Conservation (phyloP, 2,888 invertebrate species). For the Andrena minutula region DNA sequence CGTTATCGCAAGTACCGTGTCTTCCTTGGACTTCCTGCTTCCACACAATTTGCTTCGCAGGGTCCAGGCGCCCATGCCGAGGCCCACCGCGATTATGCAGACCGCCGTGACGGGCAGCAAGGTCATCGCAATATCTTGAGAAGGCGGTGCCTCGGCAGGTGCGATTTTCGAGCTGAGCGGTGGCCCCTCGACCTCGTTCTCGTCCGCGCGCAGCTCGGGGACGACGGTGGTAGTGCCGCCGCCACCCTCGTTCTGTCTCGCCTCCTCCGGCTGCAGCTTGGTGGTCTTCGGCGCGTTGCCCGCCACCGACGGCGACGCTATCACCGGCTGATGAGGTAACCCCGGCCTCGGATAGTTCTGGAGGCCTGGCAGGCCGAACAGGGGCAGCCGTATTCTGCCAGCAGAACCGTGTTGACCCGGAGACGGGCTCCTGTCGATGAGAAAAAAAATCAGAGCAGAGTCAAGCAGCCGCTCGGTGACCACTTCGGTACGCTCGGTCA, state of each 20-base stretch:
- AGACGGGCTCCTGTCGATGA: constrained; percentile 60
- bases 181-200: constrained; percentile 73
- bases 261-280: constrained; percentile 70
- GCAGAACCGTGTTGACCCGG: constrained; percentile 74
- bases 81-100: constrained; percentile 89
- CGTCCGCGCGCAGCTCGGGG: constrained; percentile 24
- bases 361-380: constrained; percentile 76
- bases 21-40: constrained; percentile 90
- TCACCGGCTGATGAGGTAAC: constrained; percentile 72
- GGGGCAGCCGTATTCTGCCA: constrained; percentile 77
- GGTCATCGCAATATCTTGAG: constrained; percentile 87
- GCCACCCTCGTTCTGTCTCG: constrained; percentile 46
- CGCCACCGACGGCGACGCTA: constrained; percentile 62
- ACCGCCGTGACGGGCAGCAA: constrained; percentile 91
- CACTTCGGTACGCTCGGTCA: not conserved
- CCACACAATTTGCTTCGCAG: constrained; percentile 90
- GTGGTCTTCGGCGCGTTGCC: constrained; percentile 77
- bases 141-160: constrained; percentile 76
- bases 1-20: constrained; percentile 87
- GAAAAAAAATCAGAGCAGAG: constrained; percentile 14
- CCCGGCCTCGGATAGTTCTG: constrained; percentile 77
- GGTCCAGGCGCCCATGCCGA: constrained; percentile 89
- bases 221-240: constrained; percentile 4
- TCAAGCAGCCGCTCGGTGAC: not conserved
- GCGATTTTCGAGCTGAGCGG: constrained; percentile 77